Percentiles rank a stretch among this genome's conserved stretches.
These are phyloP conservation scores for Orchesella cincta DNA, from an alignment of 1,140 invertebrate genomes.

Conservation along the genomic window DNA sequence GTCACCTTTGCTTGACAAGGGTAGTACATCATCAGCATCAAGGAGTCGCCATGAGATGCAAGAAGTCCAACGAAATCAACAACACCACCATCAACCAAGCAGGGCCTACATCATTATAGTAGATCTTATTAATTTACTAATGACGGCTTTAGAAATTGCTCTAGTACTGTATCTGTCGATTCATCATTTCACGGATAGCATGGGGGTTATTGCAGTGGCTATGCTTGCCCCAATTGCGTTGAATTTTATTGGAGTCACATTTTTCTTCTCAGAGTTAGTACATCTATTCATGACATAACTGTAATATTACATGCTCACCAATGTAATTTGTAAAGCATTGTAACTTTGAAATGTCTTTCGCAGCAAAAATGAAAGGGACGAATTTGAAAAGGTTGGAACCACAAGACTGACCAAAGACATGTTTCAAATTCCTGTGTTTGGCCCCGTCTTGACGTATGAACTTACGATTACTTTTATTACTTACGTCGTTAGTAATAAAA, in stretches of 20 bases:
- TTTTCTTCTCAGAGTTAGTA: conserved; percentile 34
- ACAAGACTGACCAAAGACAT: conserved; percentile 43
- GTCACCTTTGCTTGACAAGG: background rate
- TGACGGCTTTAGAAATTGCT: conserved; percentile 40
- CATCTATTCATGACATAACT: no score
- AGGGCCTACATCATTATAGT: conserved; percentile 36
- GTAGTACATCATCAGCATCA: background rate
- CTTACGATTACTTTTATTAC: background rate
- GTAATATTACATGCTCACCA: no score
- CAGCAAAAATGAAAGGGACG: conserved; percentile 35
- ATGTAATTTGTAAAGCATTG: no score
- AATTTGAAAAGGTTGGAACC: conserved; percentile 42
- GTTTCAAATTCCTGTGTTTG: conserved; percentile 47
- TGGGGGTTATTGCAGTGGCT: conserved; percentile 41
- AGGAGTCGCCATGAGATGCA: background rate
- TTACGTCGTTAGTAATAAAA: background rate
- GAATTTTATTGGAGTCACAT: conserved; percentile 28
- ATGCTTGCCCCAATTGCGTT: conserved; percentile 42
- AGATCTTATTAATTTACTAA: conserved; percentile 40
- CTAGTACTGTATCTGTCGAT: conserved; percentile 42
- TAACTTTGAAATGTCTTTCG: background rate
- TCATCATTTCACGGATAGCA: conserved; percentile 33
- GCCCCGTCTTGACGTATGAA: conserved; percentile 48
- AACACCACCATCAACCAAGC: conserved; percentile 20
- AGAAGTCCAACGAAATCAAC: background rate